Evolutionary conservation across 2,888 invertebrate species (phyloP), one percentile per base, ranked within the genome.

Genomic region (Cephus runcator): DNA sequence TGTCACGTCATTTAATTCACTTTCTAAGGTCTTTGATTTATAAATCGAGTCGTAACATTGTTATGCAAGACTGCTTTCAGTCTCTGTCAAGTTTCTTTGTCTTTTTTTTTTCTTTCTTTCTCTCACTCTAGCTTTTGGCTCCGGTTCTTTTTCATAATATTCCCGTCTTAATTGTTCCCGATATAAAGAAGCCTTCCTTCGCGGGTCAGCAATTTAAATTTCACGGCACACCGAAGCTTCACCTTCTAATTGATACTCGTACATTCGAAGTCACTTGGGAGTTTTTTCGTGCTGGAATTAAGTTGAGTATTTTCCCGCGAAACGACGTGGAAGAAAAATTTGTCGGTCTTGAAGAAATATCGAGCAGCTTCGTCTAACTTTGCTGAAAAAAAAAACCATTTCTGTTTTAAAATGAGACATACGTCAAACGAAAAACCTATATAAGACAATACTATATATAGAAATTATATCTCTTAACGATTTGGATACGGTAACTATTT

Each of bases 161-260:
- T 56, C 23, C 2, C 23, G 9, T 56, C 56, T 23, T 56, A 56
- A 56, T 56, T 56, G 56, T 56, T 56, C 56, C 56, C 56, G 56
- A 9, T 56, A 56, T 34, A 71, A 71, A 31, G 71, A 71, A 30
- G 34, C 35, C 40, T 31, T 15, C 76, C 73, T 34, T 12, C 9
- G 69, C 73, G 56, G 4, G 71, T 31, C 74, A 75, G 69, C 75
- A 77, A 77, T 77, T 75, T 75, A 77, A 75, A 75, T 56, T 40
- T 77, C 77, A 77, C 75, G 34, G 35, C 69, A 33, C 31, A n/a
- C 31, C 15, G 31, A 71, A 15, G 34, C 34, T 71, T 11, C 71
- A 71, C 71, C 71, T 71, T 71, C 71, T 56, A 56, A 56, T 56
- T 56, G 56, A 56, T 56, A 56, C 56, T 56, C 56, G 56, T 56